Evolutionary conservation across 1,140 invertebrate species (phyloP).

Genomic region (Drosophila sp.): DNA sequence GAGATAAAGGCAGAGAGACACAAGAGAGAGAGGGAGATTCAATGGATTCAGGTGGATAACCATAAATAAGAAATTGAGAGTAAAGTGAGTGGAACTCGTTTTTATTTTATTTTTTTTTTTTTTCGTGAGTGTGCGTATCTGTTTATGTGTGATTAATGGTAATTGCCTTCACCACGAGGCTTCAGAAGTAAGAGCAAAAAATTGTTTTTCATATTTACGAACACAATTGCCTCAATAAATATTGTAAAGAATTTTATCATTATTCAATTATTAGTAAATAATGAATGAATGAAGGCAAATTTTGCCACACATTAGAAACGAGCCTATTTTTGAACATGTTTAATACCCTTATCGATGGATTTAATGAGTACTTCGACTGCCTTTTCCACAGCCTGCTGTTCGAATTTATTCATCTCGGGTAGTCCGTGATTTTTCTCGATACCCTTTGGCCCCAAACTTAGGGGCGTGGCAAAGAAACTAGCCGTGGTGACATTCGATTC

Average conservation of each 20-base stretch:
- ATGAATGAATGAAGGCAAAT: background rate
- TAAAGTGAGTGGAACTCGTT: slow-evolving; percentile 29
- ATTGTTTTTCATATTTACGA: slow-evolving; percentile 4
- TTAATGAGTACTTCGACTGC: slow-evolving; percentile 95
- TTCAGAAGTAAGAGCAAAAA: background rate
- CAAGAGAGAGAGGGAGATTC: background rate
- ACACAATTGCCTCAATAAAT: background rate
- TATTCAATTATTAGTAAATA: background rate
- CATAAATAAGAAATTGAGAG: slow-evolving; percentile 51
- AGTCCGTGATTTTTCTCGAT: slow-evolving; percentile 96
- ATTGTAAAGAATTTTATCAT: background rate
- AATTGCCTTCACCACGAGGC: slow-evolving; percentile 50
- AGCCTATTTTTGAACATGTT: slow-evolving; percentile 59
- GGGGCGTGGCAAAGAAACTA: slow-evolving; percentile 95
- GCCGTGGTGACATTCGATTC: slow-evolving; percentile 93
- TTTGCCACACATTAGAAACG: too few species aligned
- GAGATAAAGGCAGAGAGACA: background rate
- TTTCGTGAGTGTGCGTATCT: slow-evolving; percentile 24
- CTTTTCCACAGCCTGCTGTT: slow-evolving; percentile 91
- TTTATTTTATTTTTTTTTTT: background rate
- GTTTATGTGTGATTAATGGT: slow-evolving; percentile 58
- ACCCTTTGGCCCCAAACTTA: slow-evolving; percentile 95
- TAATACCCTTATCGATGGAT: slow-evolving; percentile 94
- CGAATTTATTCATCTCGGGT: slow-evolving; percentile 92
- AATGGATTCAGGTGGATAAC: background rate